Evolutionary conservation across 2,888 invertebrate species (phyloP).

Genomic region (Eugnorisma glareosa): DNA sequence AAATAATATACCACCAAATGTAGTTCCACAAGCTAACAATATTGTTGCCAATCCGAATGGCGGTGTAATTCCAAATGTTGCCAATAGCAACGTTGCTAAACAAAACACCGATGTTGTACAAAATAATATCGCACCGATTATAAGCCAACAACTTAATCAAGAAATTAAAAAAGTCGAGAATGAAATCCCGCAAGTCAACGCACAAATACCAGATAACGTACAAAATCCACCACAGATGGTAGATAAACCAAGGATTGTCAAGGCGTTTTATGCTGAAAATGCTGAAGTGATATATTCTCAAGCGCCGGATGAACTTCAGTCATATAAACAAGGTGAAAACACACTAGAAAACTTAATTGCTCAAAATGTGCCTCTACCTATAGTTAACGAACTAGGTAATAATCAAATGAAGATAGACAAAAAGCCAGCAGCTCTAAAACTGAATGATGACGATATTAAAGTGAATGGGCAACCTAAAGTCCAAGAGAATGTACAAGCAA

Average conservation of each 20-base stretch:
- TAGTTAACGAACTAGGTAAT: conserved; percentile 72
- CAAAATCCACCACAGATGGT: conserved; percentile 31
- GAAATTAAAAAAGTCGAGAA: conserved; percentile 33
- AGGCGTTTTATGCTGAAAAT: conserved; percentile 19
- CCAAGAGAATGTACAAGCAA: conserved; percentile 55
- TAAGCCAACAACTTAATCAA: conserved; percentile 22
- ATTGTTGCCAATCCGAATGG: conserved; percentile 13
- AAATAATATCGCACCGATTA: conserved; percentile 15
- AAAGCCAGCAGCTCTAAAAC: conserved; percentile 30
- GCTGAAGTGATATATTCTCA: conserved; percentile 72
- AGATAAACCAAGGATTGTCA: neutral
- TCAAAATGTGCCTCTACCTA: conserved; percentile 77
- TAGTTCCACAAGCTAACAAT: conserved; percentile 26
- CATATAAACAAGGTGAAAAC: conserved; percentile 84
- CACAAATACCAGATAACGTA: conserved; percentile 37
- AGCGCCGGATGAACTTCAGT: conserved; percentile 83
- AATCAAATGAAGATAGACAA: conserved; percentile 54
- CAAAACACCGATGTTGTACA: conserved; percentile 17
- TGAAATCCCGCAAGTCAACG: conserved; percentile 27
- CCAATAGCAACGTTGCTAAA: neutral
- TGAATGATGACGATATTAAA: conserved; percentile 55
- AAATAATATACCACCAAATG: conserved; percentile 28
- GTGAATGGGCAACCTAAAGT: conserved; percentile 48
- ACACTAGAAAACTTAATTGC: conserved; percentile 63
- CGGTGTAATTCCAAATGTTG: neutral